A percentile compares a stretch with the other conserved stretches of the same genome.
These are phyloP conservation scores for Drosophila nigrodunni DNA, from an alignment of 1,140 invertebrate genomes.

Conservation along the genomic window DNA sequence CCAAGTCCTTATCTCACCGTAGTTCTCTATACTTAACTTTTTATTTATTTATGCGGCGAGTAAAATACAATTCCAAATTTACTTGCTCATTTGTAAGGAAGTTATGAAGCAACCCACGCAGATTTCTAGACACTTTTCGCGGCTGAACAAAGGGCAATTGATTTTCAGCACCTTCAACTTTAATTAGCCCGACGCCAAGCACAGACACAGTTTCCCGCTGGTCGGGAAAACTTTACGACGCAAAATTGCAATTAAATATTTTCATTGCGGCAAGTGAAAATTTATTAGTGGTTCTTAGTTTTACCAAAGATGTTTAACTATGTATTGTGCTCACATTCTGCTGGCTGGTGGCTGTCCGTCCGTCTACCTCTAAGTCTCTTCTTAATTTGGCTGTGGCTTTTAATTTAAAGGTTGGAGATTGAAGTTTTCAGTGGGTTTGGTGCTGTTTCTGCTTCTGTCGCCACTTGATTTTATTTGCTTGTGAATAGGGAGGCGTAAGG, in stretches of 20 bases:
- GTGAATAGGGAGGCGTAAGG: conserved; percentile 35
- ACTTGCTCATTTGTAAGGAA: conserved; percentile 4
- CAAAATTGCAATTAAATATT: conserved; percentile 59
- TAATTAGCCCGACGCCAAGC: conserved; percentile 44
- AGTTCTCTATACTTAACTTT: no score
- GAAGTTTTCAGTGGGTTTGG: conserved; percentile 1
- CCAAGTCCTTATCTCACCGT: no score
- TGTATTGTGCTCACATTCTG: not conserved
- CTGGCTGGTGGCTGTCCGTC: not conserved
- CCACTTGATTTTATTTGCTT: conserved; percentile 67
- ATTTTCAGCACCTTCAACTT: conserved; percentile 54
- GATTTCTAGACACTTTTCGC: not conserved
- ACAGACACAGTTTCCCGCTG: conserved; percentile 11
- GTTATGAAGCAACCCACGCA: not conserved
- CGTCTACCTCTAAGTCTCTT: not conserved
- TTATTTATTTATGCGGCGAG: no score
- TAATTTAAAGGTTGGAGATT: not conserved
- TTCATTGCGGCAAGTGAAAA: conserved; percentile 50
- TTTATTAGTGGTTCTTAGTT: conserved; percentile 59
- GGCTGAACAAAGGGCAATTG: conserved; percentile 29
- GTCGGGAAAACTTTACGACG: conserved; percentile 24
- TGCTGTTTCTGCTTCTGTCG: conserved; percentile 20
- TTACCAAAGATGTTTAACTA: conserved; percentile 2
- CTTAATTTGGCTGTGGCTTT: conserved; percentile 8
- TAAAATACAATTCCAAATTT: no score